Percentiles rank a stretch among this genome's conserved stretches.
phyloP scores from a whole-genome alignment of 2,888 invertebrate genomes.

The Cartodere bifasciata region DNA sequence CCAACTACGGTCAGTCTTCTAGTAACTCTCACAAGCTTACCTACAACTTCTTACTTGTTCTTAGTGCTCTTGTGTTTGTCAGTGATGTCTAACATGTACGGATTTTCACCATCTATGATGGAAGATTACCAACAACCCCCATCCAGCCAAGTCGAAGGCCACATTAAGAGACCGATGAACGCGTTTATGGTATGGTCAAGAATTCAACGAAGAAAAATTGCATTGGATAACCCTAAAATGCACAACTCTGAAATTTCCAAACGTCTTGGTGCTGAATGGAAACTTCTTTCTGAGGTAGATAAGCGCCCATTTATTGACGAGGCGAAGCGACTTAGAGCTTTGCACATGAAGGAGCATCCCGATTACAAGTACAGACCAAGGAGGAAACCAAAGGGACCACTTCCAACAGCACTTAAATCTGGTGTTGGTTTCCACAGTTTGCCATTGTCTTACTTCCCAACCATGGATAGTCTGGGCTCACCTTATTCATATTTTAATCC shows the following conservation, averaged over 20 bases:
- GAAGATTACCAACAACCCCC: conserved; percentile 24
- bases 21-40: conserved; percentile 19
- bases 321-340: conserved; percentile 74
- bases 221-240: conserved; percentile 89
- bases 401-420: conserved; percentile 32
- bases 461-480: conserved; percentile 41
- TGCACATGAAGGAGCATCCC: conserved; percentile 86
- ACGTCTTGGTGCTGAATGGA: conserved; percentile 88
- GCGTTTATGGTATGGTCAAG: conserved; percentile 97
- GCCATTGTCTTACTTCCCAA: conserved; percentile 51
- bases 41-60: neutral
- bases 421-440: conserved; percentile 47
- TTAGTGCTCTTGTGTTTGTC: neutral
- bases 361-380: conserved; percentile 83
- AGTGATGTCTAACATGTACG: conserved; percentile 27
- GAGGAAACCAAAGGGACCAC: conserved; percentile 67
- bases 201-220: conserved; percentile 82
- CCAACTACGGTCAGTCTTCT: conserved; percentile 23
- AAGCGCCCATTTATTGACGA: conserved; percentile 93
- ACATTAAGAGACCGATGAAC: conserved; percentile 96
- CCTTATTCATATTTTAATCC: conserved; percentile 68
- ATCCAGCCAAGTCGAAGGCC: conserved; percentile 44
- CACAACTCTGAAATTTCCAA: conserved; percentile 86
- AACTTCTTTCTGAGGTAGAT: conserved; percentile 70
- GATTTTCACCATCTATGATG: conserved; percentile 24